Base-by-base conservation (phyloP, 2,113 vertebrate species). In the Mionectes macconnelli region DNA sequence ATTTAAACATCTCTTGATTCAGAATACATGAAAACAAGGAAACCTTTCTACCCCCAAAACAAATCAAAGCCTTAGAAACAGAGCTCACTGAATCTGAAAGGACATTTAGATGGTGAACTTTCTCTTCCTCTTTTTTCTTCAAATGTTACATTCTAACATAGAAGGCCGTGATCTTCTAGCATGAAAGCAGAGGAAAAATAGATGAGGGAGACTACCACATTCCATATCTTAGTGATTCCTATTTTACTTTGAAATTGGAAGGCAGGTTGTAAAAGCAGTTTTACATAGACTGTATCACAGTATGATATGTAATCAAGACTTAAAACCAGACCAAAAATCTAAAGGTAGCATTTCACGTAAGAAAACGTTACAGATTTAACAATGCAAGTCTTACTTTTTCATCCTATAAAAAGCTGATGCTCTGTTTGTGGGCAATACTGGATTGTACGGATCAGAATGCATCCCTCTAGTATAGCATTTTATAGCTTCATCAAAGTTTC, bases 401-500 rank as follows among this genome's bases (percentile, higher is more conserved):
- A 99, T 97, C 95, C 98, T 98, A 72, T 98, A 98, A 97, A 99
- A 99, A 49, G 98, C 97, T 1, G 99, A 98, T 10, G 99, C 99
- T 97, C 99, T 97, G 96, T 99, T 99, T 66, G 99, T 99, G 37
- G 99, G 99, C 59, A 99, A 97, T 56, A 99, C 94, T 1, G 99
- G 99, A 96, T 98, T 99, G 96, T 99, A 98, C 0, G 99, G 99
- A 90, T 99, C 99, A 6, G 97, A 98, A 81, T 96, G 93, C 99
- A 99, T 99, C 82, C 99, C 99, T 97, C 95, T 98, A 83, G 98
- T 99, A 94, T 99, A 99, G 93, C 98, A 99, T 25, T 99, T 98
- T 49, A 99, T 97, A 42, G 99, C 99, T 12, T 98, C 98, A 55
- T 99, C 98, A 45, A 99, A 99, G 78, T 99, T 99, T 49, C 99